Conservation (phyloP, 1,140 invertebrate genomes). For the Drosophila albomicans region DNA sequence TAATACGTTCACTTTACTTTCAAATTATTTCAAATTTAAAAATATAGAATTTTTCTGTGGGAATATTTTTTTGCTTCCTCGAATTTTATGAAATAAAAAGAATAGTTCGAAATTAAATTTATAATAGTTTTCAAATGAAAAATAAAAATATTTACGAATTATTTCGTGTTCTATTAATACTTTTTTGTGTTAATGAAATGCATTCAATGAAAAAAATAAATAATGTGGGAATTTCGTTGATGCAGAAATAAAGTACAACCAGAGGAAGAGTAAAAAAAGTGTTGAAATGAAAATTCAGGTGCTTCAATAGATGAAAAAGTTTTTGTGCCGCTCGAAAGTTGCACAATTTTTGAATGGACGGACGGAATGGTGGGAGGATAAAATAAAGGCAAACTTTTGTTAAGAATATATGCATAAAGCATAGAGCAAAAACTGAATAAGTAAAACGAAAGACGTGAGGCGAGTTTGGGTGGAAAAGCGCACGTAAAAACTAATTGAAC, state of each 20-base stretch:
- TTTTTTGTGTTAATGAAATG: not conserved
- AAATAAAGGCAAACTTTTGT: constrained; percentile 38
- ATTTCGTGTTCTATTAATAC: too few species aligned
- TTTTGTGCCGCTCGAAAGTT: constrained; percentile 33
- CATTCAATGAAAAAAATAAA: not conserved
- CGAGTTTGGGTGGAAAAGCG: constrained; percentile 9
- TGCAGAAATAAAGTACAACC: not conserved
- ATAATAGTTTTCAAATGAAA: too few species aligned
- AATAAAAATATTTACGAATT: too few species aligned
- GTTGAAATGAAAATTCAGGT: constrained; percentile 24
- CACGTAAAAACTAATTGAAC: constrained; percentile 56
- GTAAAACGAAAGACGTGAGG: not conserved
- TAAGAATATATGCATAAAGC: constrained; percentile 48
- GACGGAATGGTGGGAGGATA: not conserved
- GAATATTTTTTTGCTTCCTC: too few species aligned
- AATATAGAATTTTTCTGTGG: too few species aligned
- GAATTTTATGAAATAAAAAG: too few species aligned
- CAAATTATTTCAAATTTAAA: too few species aligned
- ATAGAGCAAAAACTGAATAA: constrained; percentile 35
- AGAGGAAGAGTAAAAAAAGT: not conserved
- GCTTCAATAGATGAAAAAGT: constrained; percentile 44
- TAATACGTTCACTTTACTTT: too few species aligned
- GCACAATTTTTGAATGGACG: constrained; percentile 5
- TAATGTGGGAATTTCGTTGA: constrained; percentile 4
- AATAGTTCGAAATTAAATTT: too few species aligned